Percentiles rank a stretch among this genome's conserved stretches.
Conservation (phyloP, 2,888 invertebrate species). For the Reticulitermes lucifugus region DNA sequence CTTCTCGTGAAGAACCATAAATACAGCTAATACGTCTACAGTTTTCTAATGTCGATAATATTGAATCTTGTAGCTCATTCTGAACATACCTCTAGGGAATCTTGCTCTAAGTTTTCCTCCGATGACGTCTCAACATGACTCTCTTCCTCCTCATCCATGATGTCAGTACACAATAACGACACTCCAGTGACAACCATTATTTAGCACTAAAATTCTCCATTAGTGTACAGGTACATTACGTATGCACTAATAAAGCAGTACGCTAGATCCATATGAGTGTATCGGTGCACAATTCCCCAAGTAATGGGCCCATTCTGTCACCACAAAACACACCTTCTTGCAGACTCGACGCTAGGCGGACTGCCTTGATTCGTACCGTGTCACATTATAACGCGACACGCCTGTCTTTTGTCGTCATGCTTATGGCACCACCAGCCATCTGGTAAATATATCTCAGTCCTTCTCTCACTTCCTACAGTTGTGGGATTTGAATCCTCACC, state of each 20-base stretch:
- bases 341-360: too few relatives aligned
- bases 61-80: neutral
- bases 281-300: too few relatives aligned
- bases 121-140: slow-evolving; percentile 43
- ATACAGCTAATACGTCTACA: too few relatives aligned
- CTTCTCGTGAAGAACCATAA: too few relatives aligned
- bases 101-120: slow-evolving; percentile 60
- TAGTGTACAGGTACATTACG: too few relatives aligned
- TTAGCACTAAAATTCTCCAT: neutral
- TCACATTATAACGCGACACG: slow-evolving; percentile 1
- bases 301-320: too few relatives aligned
- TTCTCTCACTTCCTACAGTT: neutral
- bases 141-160: slow-evolving; percentile 59
- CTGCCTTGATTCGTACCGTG: too few relatives aligned
- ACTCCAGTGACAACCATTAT: slow-evolving; percentile 31
- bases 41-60: neutral
- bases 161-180: slow-evolving; percentile 54
- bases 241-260: too few relatives aligned
- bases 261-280: too few relatives aligned
- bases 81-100: slow-evolving; percentile 61
- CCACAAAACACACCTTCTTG: too few relatives aligned
- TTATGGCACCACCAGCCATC: neutral
- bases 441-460: neutral
- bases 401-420: slow-evolving; percentile 19
- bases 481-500: neutral